These are phyloP conservation scores for Stomorhina lunata DNA, from an alignment of 2,888 invertebrate genomes.

Conservation along the genomic window DNA sequence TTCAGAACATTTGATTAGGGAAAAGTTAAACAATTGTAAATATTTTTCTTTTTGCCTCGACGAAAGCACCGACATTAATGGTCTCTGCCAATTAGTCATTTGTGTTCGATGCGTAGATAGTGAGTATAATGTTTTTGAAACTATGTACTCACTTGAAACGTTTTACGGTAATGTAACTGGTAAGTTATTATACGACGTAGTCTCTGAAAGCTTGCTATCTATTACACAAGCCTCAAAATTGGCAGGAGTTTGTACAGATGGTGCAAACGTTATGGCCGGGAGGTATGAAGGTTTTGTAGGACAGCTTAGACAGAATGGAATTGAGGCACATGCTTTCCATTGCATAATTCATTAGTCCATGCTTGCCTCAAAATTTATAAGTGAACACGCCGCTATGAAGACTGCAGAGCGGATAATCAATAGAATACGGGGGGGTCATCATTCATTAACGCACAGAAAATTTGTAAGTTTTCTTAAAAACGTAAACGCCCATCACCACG, in stretches of 20 bases:
- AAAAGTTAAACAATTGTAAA: background rate
- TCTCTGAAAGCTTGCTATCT: background rate
- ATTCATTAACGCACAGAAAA: background rate
- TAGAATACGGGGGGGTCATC: conserved; percentile 9
- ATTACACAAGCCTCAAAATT: background rate
- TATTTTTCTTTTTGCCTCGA: background rate
- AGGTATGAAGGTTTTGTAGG: background rate
- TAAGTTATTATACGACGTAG: background rate
- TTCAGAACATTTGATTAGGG: too few species aligned
- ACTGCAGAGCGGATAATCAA: background rate
- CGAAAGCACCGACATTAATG: background rate
- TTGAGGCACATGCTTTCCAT: background rate
- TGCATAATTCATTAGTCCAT: background rate
- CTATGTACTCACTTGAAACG: background rate
- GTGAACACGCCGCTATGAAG: background rate
- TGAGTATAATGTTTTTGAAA: background rate
- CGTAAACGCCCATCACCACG: background rate
- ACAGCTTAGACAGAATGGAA: background rate
- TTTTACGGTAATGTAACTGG: background rate
- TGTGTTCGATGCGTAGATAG: background rate
- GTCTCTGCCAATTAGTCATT: too few species aligned
- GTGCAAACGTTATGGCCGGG: background rate
- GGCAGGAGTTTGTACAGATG: background rate
- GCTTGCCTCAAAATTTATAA: background rate
- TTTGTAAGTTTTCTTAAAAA: background rate